Evolutionary conservation across 2,797 vertebrate genomes (phyloP), one percentile per base, ranked within the genome.

Genomic region (Ispidina picta): DNA sequence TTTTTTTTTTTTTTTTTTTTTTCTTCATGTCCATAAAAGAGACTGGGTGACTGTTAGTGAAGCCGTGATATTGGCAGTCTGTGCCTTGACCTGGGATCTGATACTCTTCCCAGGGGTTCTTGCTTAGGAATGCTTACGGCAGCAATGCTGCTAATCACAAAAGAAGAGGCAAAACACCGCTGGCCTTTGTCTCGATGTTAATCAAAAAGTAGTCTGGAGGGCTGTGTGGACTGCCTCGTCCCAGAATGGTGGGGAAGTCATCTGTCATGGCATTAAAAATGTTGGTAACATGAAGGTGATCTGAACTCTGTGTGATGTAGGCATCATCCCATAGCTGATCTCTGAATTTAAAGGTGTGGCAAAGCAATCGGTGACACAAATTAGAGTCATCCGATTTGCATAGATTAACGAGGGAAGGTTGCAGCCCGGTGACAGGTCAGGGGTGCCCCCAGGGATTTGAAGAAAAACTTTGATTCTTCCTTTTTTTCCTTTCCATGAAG

Each of bases 391-490:
- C 96, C 69, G 83, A 97, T 98, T 98, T 98, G 97, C 97, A 98
- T 97, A 97, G 97, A 97, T 98, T 98, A 98, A 97, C 86, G 92
- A 97, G 96, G 92, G 88, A 91, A 95, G 97, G 97, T 97, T 96
- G 35, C 84, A 96, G 95, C 97, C 97, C 93, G 81, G 95, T 96
- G 96, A 96, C 96, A 89, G 97, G 97, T 97, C 97, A 97, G 95
- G 93, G 94, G 95, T 96, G 90, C 95, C 96, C 93, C 96, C 91
- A 92, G 96, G 96, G 97, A 97, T 97, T 95, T 97, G 96, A 97
- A 97, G 96, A 82, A 95, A 96, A 97, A 98, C 97, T 97, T 97
- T 97, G 97, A 98, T 98, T 98, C 96, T 94, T 97, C 95, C 95
- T 97, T 97, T 96, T 97, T 96, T 94, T 83, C 93, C 89, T 79